Evolutionary conservation across 2,888 invertebrate species (phyloP), one percentile per base, ranked within the genome.

Genomic region (Eledone cirrhosa): DNA sequence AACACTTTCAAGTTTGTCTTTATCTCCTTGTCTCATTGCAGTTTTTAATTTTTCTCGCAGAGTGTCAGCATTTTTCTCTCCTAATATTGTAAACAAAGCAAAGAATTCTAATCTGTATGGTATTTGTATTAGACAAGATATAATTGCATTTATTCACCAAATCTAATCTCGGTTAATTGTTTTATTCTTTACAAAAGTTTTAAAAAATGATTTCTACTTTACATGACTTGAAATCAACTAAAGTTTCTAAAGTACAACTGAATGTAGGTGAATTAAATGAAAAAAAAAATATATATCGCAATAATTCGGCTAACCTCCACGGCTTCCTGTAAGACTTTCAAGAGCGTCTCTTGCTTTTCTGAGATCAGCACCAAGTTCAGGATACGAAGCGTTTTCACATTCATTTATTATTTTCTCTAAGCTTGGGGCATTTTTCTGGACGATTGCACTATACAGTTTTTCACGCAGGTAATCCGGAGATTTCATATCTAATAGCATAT

Each of bases 221-320:
- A 41, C 33, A 7, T 41, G 8, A 41, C 8, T 41, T 41, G 33
- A 41, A 8, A 41, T 41, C 4, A 41, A 41, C 8, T 41, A 41
- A 41, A 7, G 4, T 41, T n/a, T 41, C 8, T 41, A 41, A 41
- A 8, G 8, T 41, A 41, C 8, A 0, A 8, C 4, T 41, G 33
- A 4, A 41, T 41, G 8, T 4, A 8, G 8, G 8, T 41, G 33
- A 41, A 8, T 7, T 41, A 8, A 41, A 41, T 4, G 0, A 41
- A 41, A 41, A 8, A 7, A 41, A 41, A 41, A 4, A 41, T 41
- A 7, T 41, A 41, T 7, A 41, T 41, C 8, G 33, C 33, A 7
- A 41, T 41, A 41, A 41, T 41, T 4, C 33, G 22, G 41, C 69
- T 72, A 72, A 72, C 69, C 69, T 72, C 69, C 69, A 72, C 69